Base-by-base conservation (phyloP, 1,140 invertebrate genomes). In the Zaprionus gabonicus region DNA sequence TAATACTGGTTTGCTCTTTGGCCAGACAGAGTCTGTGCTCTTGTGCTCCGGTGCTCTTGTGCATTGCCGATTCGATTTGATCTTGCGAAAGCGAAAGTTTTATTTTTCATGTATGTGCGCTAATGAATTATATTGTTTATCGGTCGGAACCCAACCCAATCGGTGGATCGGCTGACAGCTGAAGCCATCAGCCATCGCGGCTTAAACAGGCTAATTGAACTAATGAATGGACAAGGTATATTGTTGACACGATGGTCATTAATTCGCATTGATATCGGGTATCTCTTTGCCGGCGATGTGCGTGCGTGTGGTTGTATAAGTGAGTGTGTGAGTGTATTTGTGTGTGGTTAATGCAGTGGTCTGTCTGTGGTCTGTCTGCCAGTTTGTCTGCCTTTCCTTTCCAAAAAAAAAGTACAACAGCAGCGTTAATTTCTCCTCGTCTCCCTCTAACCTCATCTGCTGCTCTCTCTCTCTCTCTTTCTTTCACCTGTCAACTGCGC, bases 71-170 rank as follows among this genome's bases (percentile, higher is more conserved):
- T 75, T 90, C 88, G 75, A 90, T 87, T 87, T 90, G 84, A 90
- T 87, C 84, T 87, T 87, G 81, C 84, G 74, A 87, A 87, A 87
- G 84, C 84, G 84, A 90, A 87, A 87, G 84, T 87, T 87, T 76
- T 46, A 41, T 56, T 64, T 60, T 44, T 60, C 23, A 31, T 49
- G 44, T 87, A 76, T 88, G 72, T 73, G 78, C 84, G 84, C 83
- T 88, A 87, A 88, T 87, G 78, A 88, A 88, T 84, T 87, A 81
- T 88, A 76, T 81, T 76, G 64, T 73, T 57, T 64, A 76, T 76
- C 68, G 49, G 56, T 57, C 49, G 46, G 65, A 34, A 31, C 28
- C 31, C 71, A 41, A 31, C 28, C 65, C 71, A 58, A 59, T 23
- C 64, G 63, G 44, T 64, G 78, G 53, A 53, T 53, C 53, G 76